Percentiles rank a stretch among this genome's conserved stretches.
phyloP scores from a whole-genome alignment of 2,797 vertebrate species.

The Silurus lanzhouensis region DNA sequence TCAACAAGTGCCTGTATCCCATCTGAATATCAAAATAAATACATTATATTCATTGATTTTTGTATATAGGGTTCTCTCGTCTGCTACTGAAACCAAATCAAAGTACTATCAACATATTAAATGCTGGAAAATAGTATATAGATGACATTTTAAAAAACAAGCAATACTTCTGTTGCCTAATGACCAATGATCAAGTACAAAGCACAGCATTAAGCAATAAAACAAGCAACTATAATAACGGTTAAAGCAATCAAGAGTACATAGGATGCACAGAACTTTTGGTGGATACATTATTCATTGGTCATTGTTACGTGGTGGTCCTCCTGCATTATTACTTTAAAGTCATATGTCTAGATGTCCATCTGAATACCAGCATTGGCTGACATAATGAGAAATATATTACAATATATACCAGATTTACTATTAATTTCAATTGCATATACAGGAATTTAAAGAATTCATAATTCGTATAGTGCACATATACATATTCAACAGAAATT shows the following conservation, averaged over 20 bases:
- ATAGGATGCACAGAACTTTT: background rate
- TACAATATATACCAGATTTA: background rate
- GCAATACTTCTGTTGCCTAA: background rate
- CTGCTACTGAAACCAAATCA: background rate
- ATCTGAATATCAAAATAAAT: background rate
- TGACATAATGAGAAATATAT: background rate
- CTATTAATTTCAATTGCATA: background rate
- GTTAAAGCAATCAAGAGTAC: background rate
- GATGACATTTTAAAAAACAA: background rate
- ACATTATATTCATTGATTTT: background rate
- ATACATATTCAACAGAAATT: background rate
- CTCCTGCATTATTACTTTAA: background rate
- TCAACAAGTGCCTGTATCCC: background rate
- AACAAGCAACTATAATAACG: slow-evolving; percentile 1
- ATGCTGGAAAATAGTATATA: background rate
- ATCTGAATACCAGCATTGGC: background rate
- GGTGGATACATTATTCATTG: background rate
- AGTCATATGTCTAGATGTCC: background rate
- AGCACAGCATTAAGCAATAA: background rate
- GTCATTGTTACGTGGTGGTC: background rate
- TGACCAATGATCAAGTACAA: background rate
- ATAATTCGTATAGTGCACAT: background rate
- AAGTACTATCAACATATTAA: background rate
- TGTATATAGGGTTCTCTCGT: background rate
- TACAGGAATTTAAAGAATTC: background rate